These are phyloP conservation scores for Bombus picipes DNA, from an alignment of 1,140 invertebrate species.

Conservation along the genomic window DNA sequence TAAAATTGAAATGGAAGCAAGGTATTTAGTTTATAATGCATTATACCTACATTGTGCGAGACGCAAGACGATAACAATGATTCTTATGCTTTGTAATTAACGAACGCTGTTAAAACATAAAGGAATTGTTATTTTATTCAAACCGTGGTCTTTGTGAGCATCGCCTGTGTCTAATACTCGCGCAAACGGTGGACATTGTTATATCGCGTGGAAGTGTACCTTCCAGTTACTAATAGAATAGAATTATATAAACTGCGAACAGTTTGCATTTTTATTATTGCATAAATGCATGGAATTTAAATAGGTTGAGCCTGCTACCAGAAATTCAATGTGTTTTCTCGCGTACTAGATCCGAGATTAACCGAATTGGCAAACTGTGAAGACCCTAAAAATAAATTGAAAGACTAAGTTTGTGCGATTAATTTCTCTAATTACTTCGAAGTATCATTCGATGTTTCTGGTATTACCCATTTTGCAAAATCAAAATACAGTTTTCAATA, in stretches of 20 bases:
- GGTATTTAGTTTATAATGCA: no score
- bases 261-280: not conserved
- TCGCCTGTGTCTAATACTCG: not conserved
- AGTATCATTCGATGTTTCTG: no score
- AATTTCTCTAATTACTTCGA: no score
- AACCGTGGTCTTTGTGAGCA: not conserved
- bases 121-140: not conserved
- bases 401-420: not conserved
- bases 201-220: not conserved
- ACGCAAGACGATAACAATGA: no score
- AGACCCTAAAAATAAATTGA: not conserved
- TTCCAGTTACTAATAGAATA: not conserved
- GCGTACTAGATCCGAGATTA: not conserved
- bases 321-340: not conserved
- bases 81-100: not conserved
- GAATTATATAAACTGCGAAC: not conserved
- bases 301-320: not conserved
- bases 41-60: no score
- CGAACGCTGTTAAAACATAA: not conserved
- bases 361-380: not conserved
- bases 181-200: not conserved
- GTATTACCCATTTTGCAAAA: no score
- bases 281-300: not conserved
- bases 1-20: no score
- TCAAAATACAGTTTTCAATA: no score